A percentile compares a stretch with the other conserved stretches of the same genome.
Conservation (phyloP, 2,797 vertebrate genomes). For the Luscinia luscinia region DNA sequence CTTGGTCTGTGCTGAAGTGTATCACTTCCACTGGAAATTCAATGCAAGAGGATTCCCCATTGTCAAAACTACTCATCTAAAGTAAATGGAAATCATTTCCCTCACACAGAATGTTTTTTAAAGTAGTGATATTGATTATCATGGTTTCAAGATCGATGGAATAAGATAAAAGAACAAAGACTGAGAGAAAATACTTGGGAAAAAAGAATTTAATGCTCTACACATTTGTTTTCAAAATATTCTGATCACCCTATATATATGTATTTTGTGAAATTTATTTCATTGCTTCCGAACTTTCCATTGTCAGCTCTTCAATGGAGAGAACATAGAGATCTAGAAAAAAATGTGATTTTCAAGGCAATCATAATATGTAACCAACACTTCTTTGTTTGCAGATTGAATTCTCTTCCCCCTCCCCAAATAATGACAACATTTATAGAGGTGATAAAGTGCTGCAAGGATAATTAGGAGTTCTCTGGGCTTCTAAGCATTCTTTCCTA, state of each 20-base stretch:
- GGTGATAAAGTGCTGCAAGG: not conserved
- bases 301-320: not conserved
- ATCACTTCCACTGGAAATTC: not conserved
- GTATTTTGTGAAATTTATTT: not conserved
- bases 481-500: not conserved
- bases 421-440: not conserved
- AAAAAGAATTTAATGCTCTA: not conserved
- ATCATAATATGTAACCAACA: not conserved
- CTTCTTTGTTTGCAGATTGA: not conserved
- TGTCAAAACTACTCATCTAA: not conserved
- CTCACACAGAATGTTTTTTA: not conserved
- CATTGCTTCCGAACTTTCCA: not conserved
- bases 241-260: not conserved
- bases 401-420: not conserved
- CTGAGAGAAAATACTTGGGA: not conserved
- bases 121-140: conserved; percentile 10
- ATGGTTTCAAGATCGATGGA: not conserved
- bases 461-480: not conserved
- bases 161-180: not conserved
- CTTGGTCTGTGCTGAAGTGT: not conserved
- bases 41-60: not conserved
- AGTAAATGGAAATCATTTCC: not conserved
- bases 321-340: not conserved
- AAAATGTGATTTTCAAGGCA: not conserved
- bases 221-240: not conserved